Evolutionary conservation across 2,113 vertebrate genomes (phyloP), one percentile per base, ranked within the genome.

Genomic region (Heteronetta atricapilla): DNA sequence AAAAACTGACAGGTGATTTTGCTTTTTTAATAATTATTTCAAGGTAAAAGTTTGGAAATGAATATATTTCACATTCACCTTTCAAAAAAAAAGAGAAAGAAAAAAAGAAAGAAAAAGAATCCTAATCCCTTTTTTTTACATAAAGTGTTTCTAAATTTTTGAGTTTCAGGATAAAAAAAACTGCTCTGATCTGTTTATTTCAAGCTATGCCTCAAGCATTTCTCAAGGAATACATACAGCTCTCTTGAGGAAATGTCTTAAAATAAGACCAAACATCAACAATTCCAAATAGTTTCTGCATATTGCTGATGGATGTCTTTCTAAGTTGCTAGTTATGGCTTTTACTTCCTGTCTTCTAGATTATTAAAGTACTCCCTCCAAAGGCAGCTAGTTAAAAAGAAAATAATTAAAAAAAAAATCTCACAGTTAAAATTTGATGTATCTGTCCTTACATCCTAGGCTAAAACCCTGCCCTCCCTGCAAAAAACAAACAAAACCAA

Each of bases 71-170:
- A 73, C 31, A 36, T 40, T 83, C 74, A 48, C 46, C 20, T 48
- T 22, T 48, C 46, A 48, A 48, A 48, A 48, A 22, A 48, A 48
- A 48, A 11, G 82, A 48, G 84, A 36, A 22, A 50, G 5, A 48
- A 50, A 23, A 3, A 50, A 50, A 21, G 46, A 23, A 52, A 52
- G 50, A 82, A 77, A 82, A 59, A 90, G 17, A 94, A 94, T 68
- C 79, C 40, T 28, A 89, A 83, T 48, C 34, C 52, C 48, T 48
- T 80, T 75, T 80, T 75, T 90, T 73, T 69, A 48, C n/a, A 79
- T 55, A 21, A 93, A 95, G 78, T 88, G 52, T 70, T 91, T 68
- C 78, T 69, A 64, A 60, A 50, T 48, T 89, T 89, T 97, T 62
- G 83, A 86, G 28, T 48, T 82, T 40, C 14, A 60, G 40, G 92